A percentile compares a stretch with the other conserved stretches of the same genome.
These are phyloP conservation scores for Astatoreochromis straeleni DNA, from an alignment of 2,113 vertebrate species.

Conservation along the genomic window DNA sequence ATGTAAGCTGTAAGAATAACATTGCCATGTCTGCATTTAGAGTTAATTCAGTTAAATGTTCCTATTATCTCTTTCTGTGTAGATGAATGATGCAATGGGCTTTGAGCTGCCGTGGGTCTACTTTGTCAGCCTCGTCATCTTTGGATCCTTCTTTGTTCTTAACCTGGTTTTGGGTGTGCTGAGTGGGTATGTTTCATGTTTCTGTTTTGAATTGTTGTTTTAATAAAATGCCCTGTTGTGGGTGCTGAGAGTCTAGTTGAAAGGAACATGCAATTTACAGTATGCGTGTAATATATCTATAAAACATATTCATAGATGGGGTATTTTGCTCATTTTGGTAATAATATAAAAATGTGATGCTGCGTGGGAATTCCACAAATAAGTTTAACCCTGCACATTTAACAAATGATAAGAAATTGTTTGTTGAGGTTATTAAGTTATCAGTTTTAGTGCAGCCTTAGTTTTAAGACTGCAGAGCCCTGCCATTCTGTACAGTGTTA, in stretches of 20 bases:
- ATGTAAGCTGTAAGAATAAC: not conserved
- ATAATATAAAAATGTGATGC: not conserved
- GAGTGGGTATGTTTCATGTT: conserved; percentile 84
- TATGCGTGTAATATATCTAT: not conserved
- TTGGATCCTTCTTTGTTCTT: conserved; percentile 99
- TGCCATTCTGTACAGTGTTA: not conserved
- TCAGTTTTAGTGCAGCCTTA: not conserved
- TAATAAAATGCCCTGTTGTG: not conserved
- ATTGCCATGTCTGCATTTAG: not conserved
- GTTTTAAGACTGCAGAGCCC: not conserved
- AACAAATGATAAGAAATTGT: not conserved
- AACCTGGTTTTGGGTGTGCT: conserved; percentile 99
- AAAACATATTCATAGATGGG: not conserved
- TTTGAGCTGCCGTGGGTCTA: conserved; percentile 99
- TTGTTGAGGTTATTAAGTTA: not conserved
- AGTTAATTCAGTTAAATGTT: not conserved
- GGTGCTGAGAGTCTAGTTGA: not conserved
- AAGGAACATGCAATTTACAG: not conserved
- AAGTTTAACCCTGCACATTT: not conserved
- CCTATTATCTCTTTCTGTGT: conserved; percentile 26
- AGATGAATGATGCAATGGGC: conserved; percentile 99
- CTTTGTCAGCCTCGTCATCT: conserved; percentile 99
- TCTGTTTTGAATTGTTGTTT: not conserved
- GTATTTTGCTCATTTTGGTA: not conserved
- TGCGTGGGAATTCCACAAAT: not conserved